A percentile compares a stretch with the other conserved stretches of the same genome.
These are phyloP conservation scores for Idaea aversata DNA, from an alignment of 2,888 invertebrate genomes.

Conservation along the genomic window DNA sequence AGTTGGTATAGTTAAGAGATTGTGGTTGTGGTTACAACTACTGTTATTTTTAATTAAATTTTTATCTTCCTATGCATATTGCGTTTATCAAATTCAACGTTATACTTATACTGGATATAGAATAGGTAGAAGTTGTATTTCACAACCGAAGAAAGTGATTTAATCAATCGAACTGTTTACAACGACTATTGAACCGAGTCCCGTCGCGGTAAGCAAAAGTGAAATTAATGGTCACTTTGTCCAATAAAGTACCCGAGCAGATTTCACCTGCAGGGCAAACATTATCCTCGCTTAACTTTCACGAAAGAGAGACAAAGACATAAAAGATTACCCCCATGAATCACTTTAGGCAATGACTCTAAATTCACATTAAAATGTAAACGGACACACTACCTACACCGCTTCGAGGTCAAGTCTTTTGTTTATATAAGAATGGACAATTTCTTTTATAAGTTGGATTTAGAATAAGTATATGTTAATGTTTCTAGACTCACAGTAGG, in stretches of 20 bases:
- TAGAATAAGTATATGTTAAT: too few species aligned
- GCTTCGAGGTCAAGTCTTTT: neutral
- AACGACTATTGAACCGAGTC: conserved; percentile 62
- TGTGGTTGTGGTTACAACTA: too few species aligned
- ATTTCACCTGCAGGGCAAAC: conserved; percentile 42
- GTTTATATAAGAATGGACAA: neutral
- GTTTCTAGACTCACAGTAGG: too few species aligned
- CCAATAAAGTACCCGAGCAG: conserved; percentile 35
- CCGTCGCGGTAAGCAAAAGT: conserved; percentile 58
- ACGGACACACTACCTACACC: neutral
- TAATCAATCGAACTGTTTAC: conserved; percentile 55
- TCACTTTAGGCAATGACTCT: neutral
- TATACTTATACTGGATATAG: too few species aligned
- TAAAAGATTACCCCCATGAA: neutral
- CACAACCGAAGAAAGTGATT: conserved; percentile 58
- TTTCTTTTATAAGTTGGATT: too few species aligned
- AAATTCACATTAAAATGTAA: neutral
- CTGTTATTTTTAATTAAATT: too few species aligned
- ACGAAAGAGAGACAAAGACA: conserved; percentile 13
- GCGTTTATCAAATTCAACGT: too few species aligned
- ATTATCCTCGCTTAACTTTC: conserved; percentile 42
- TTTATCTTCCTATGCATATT: too few species aligned
- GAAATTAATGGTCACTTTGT: conserved; percentile 54
- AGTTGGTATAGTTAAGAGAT: neutral
- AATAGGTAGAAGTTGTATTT: conserved; percentile 33